Evolutionary conservation across 2,113 vertebrate species (phyloP).

Genomic region (Speoplatyrhinus poulsoni): DNA sequence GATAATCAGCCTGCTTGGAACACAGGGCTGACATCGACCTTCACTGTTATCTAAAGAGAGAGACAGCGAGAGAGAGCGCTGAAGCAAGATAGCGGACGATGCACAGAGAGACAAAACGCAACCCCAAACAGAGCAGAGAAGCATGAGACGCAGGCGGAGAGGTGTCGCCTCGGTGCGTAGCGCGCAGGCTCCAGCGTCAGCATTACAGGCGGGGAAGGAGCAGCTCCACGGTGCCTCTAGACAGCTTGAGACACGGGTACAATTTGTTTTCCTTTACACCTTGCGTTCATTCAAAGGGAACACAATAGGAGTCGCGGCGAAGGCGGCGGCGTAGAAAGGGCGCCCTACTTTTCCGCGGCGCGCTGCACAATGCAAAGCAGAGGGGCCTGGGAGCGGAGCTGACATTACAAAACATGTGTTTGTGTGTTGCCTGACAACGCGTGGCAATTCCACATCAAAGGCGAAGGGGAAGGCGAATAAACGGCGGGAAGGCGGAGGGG

Average conservation of each 20-base stretch:
- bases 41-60: too few species aligned
- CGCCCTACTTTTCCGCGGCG: background rate
- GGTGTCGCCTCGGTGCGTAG: background rate
- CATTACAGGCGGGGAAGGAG: constrained; percentile 47
- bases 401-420: constrained; percentile 55
- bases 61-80: too few species aligned
- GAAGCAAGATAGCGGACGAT: too few species aligned
- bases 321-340: constrained; percentile 14
- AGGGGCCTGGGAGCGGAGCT: constrained; percentile 47
- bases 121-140: too few species aligned
- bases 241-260: constrained; percentile 48
- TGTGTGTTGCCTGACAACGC: constrained; percentile 31
- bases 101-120: too few species aligned
- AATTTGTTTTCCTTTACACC: constrained; percentile 52
- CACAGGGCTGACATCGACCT: too few species aligned
- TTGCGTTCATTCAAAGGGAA: constrained; percentile 48
- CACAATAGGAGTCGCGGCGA: constrained; percentile 34
- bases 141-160: background rate
- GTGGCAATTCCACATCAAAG: background rate
- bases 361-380: constrained; percentile 10
- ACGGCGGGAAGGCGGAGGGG: constrained; percentile 14
- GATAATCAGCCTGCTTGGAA: too few species aligned
- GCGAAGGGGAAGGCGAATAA: background rate
- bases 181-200: constrained; percentile 41
- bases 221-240: constrained; percentile 42